These are phyloP conservation scores for Centrocercus urophasianus DNA, from an alignment of 2,113 vertebrate genomes.

Conservation along the genomic window DNA sequence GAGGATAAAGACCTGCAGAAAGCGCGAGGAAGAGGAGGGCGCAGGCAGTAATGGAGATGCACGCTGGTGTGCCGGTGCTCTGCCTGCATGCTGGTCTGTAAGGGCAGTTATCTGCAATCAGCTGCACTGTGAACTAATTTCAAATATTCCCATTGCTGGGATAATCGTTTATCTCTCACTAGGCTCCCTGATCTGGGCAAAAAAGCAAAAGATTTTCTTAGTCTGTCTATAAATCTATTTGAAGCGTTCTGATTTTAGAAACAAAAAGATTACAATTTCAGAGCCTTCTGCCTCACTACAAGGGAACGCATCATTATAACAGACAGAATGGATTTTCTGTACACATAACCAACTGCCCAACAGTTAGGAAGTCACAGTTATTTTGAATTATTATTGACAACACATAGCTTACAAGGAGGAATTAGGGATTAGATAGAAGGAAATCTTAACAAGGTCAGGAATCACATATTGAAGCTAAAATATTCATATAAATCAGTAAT, in stretches of 20 bases:
- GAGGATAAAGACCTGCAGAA: neutral
- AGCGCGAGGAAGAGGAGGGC: slow-evolving; percentile 6
- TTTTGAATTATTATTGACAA: neutral
- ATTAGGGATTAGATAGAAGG: neutral
- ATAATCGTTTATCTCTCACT: neutral
- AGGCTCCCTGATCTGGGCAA: neutral
- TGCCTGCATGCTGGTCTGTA: neutral
- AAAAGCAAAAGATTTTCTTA: neutral
- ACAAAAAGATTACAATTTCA: neutral
- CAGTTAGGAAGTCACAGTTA: neutral
- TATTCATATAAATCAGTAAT: neutral
- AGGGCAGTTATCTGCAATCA: neutral
- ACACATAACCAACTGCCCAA: neutral
- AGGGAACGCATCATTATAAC: neutral
- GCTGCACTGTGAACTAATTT: neutral
- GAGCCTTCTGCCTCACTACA: neutral
- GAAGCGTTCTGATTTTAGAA: neutral
- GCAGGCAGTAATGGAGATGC: slow-evolving; percentile 20
- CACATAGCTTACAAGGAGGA: neutral
- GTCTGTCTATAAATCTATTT: neutral
- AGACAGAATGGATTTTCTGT: neutral
- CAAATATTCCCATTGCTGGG: neutral
- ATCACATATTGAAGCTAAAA: neutral
- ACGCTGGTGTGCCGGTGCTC: neutral
- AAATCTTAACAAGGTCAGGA: neutral